Evolutionary conservation across 2,797 vertebrate species (phyloP), one percentile per base, ranked within the genome.

Genomic region (Schizothorax lantsangensis): DNA sequence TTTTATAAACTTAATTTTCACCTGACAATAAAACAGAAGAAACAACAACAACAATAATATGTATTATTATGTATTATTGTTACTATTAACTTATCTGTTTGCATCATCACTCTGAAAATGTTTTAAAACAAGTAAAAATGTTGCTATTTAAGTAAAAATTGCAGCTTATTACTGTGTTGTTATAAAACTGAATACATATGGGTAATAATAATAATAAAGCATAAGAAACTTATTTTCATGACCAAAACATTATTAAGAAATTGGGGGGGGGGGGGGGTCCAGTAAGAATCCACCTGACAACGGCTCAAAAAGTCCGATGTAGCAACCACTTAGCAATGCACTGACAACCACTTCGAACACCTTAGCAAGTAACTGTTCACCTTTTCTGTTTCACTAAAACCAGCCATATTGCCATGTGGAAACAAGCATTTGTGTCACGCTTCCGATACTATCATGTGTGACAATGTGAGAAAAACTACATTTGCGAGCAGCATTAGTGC

Each of bases 371-470:
- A 36, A 36, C 17, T 47, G 47, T 43, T 43, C 1, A 33, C n/a
- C 11, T 21, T 82, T 23, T 38, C 9, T 8, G 33, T 54, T 43
- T 66, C 21, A 38, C 17, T 33, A 47, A 66, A 80, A 81, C 26
- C 10, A 57, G 19, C 19, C 47, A 66, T 12, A n/a, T 30, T 78
- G 74, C 45, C 62, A 68, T 40, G 15, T 23, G 66, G 64, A 45
- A 81, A 72, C 19, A 64, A 15, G 74, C 57, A 45, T 84, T 78
- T 75, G 77, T 78, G 26, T 69, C 62, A 84, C 6, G 1, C 21
- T 49, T 19, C 43, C 5, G 19, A 77, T 33, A 84, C 5, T n/a
- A 75, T 47, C 14, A 84, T 23, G 57, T 64, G 78, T 62, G 26
- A 71, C 71, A 40, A 79, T 43, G 54, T 19, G 12, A 33, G 38